These are phyloP conservation scores for Callosobruchus maculatus DNA, from an alignment of 2,888 invertebrate species.

Conservation along the genomic window DNA sequence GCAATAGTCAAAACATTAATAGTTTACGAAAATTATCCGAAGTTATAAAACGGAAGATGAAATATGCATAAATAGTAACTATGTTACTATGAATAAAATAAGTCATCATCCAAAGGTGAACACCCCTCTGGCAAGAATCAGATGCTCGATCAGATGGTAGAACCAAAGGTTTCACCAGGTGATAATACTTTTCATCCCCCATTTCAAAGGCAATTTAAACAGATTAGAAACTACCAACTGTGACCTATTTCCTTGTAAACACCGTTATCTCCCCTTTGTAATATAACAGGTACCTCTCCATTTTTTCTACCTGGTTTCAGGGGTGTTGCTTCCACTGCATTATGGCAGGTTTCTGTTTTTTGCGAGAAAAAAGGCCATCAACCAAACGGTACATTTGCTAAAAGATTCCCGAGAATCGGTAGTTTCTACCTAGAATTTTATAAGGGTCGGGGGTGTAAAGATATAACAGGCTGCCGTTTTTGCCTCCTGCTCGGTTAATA, in stretches of 20 bases:
- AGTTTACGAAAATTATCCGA: no score
- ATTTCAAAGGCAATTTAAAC: not conserved
- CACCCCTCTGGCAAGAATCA: no score
- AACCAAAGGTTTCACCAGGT: not conserved
- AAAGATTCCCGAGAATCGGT: slow-evolving; percentile 18
- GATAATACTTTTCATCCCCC: not conserved
- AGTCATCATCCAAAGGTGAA: no score
- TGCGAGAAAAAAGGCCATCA: not conserved
- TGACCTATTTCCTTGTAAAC: not conserved
- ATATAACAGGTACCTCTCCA: not conserved
- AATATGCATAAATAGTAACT: no score
- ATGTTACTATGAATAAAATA: no score
- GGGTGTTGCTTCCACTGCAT: not conserved
- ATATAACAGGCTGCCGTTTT: no score
- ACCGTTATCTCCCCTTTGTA: not conserved
- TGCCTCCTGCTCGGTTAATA: no score
- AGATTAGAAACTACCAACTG: not conserved
- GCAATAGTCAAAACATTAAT: no score
- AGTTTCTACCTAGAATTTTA: slow-evolving; percentile 18
- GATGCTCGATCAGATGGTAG: no score
- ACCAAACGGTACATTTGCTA: slow-evolving; percentile 23
- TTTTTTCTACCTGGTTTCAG: not conserved
- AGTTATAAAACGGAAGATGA: no score
- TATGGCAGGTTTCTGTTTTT: not conserved
- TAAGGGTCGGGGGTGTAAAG: no score